Evolutionary conservation across 2,113 vertebrate genomes (phyloP).

Genomic region (Osmerus mordax): DNA sequence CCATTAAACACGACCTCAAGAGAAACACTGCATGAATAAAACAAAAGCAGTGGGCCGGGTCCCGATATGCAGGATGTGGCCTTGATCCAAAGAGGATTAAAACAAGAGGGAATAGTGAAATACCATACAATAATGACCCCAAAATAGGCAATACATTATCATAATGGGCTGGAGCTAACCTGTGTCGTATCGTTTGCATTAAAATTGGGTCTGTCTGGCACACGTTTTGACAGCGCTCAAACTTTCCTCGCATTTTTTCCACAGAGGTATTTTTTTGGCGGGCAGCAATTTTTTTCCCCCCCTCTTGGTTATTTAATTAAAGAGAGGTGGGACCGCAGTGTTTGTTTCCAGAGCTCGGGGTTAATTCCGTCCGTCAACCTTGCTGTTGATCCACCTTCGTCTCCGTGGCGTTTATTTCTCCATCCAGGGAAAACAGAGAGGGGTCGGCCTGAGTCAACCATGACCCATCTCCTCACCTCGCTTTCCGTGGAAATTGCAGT

Average conservation of each 20-base stretch:
- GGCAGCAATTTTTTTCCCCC: not conserved
- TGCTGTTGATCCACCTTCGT: constrained; percentile 34
- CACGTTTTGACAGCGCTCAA: not conserved
- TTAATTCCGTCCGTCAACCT: constrained; percentile 44
- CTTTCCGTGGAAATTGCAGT: not conserved
- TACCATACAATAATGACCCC: constrained; percentile 43
- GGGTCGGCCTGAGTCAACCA: not conserved
- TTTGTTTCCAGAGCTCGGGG: constrained; percentile 41
- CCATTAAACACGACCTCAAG: constrained; percentile 62
- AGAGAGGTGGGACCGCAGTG: constrained; percentile 12
- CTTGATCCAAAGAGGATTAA: constrained; percentile 36
- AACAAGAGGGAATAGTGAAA: constrained; percentile 49
- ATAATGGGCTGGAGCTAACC: constrained; percentile 40
- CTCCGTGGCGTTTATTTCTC: constrained; percentile 27
- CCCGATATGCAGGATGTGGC: constrained; percentile 53
- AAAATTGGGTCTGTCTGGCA: not conserved
- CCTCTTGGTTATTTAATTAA: constrained; percentile 39
- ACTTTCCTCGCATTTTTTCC: not conserved
- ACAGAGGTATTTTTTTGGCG: not conserved
- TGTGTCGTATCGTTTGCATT: constrained; percentile 27
- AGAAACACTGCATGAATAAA: constrained; percentile 51
- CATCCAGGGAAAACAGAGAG: not conserved
- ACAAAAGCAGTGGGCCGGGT: constrained; percentile 43
- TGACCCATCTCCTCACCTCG: not conserved
- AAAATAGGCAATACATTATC: constrained; percentile 30